phyloP scores from a whole-genome alignment of 2,797 vertebrate genomes.

The Phoxinus dragarum region DNA sequence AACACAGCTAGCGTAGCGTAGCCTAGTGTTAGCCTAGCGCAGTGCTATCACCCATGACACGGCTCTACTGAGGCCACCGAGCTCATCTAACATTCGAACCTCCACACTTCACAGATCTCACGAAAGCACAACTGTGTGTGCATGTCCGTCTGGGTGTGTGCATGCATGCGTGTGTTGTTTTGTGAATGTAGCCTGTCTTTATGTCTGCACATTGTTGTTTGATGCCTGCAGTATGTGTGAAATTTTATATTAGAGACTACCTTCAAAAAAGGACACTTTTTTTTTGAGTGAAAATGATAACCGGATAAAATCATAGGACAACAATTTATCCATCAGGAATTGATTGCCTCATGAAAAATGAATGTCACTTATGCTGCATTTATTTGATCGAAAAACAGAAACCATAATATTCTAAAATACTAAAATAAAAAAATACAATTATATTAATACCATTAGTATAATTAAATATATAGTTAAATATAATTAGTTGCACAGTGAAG shows the following conservation, averaged over 20 bases:
- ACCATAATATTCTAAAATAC: neutral
- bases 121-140: conserved; percentile 44
- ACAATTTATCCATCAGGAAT: neutral
- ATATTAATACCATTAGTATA: too few relatives aligned
- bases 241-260: neutral
- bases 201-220: conserved; percentile 30
- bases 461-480: too few relatives aligned
- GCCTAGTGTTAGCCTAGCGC: conserved; percentile 56
- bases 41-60: conserved; percentile 61
- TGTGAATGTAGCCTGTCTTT: conserved; percentile 9
- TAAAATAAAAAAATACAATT: neutral
- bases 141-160: conserved; percentile 36
- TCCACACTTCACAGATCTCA: conserved; percentile 49
- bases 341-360: neutral
- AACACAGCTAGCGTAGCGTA: conserved; percentile 59
- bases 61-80: conserved; percentile 58
- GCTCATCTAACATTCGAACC: conserved; percentile 63
- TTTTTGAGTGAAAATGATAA: neutral
- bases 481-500: neutral
- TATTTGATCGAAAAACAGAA: neutral
- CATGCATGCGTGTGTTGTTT: conserved; percentile 41
- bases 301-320: neutral
- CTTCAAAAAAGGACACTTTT: neutral
- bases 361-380: neutral
- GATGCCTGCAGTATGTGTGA: conserved; percentile 17